Percentiles rank a stretch among this genome's conserved stretches.
Evolutionary conservation across 2,888 invertebrate genomes (phyloP).

Genomic region (Pharmacophagus antenor): DNA sequence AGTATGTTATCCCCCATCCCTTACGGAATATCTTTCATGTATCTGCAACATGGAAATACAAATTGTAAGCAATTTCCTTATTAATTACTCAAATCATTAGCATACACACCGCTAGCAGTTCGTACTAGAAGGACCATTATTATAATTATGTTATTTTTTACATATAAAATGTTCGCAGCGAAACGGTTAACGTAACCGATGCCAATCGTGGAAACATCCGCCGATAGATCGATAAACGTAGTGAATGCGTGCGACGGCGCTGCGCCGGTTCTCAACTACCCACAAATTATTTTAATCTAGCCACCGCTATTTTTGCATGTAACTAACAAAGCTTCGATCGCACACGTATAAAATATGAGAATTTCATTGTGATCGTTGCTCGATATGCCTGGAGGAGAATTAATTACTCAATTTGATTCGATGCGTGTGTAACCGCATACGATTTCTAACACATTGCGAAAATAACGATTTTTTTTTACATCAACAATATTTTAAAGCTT

Average conservation of each 20-base stretch:
- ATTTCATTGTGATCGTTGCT: slow-evolving; percentile 64
- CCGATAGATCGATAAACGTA: slow-evolving; percentile 74
- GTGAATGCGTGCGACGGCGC: slow-evolving; percentile 51
- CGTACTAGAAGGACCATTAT: slow-evolving; percentile 76
- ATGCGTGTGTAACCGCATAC: slow-evolving; percentile 71
- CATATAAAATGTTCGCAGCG: slow-evolving; percentile 67
- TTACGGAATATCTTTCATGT: no score
- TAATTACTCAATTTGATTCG: slow-evolving; percentile 77
- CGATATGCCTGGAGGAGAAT: slow-evolving; percentile 62
- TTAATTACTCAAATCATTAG: slow-evolving; percentile 73
- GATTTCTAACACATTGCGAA: slow-evolving; percentile 71
- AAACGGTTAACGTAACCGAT: slow-evolving; percentile 67
- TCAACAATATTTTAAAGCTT: slow-evolving; percentile 71
- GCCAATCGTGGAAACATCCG: slow-evolving; percentile 69
- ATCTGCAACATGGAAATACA: slow-evolving; percentile 56
- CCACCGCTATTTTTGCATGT: slow-evolving; percentile 60
- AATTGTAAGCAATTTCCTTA: slow-evolving; percentile 71
- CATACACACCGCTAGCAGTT: slow-evolving; percentile 70
- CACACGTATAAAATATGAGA: slow-evolving; percentile 55
- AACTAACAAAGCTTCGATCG: slow-evolving; percentile 57
- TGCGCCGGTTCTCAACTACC: slow-evolving; percentile 67
- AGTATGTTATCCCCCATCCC: no score
- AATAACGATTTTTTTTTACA: slow-evolving; percentile 69
- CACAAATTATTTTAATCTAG: slow-evolving; percentile 62
- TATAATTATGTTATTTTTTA: slow-evolving; percentile 73